Conservation (phyloP, 2,113 vertebrate species). For the Alaudala cheleensis region DNA sequence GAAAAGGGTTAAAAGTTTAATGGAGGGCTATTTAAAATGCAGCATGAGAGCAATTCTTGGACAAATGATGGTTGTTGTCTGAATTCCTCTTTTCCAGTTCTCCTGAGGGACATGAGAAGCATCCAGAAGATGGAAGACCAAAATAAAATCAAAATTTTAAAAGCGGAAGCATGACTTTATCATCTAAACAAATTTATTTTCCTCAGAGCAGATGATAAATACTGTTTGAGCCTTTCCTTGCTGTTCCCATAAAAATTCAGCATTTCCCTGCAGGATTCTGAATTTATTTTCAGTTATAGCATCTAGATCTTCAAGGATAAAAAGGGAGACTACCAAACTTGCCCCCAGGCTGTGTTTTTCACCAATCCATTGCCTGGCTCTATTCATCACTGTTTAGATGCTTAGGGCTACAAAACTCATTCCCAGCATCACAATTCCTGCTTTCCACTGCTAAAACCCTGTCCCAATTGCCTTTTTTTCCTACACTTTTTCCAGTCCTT, state of each 20-base stretch:
- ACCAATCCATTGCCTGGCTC: not conserved
- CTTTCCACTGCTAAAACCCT: not conserved
- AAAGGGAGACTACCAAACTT: not conserved
- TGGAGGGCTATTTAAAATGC: not conserved
- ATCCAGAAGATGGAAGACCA: not conserved
- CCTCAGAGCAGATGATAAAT: not conserved
- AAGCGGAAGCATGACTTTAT: not conserved
- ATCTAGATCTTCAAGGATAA: not conserved
- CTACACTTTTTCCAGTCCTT: not conserved
- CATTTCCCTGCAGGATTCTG: not conserved
- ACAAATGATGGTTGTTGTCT: not conserved
- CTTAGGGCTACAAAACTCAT: not conserved
- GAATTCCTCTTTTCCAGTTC: not conserved
- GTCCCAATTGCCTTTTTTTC: too few relatives aligned
- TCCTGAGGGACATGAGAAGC: not conserved
- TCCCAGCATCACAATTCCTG: not conserved
- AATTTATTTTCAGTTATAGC: not conserved
- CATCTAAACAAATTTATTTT: not conserved
- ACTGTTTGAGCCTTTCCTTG: not conserved
- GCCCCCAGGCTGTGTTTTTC: not conserved
- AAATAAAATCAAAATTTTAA: conserved; percentile 3
- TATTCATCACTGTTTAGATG: not conserved
- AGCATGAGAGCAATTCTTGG: not conserved
- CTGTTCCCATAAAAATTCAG: not conserved
- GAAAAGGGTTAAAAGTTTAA: not conserved